phyloP scores from a whole-genome alignment of 2,888 invertebrate species.

The Lamellibrachia columna region DNA sequence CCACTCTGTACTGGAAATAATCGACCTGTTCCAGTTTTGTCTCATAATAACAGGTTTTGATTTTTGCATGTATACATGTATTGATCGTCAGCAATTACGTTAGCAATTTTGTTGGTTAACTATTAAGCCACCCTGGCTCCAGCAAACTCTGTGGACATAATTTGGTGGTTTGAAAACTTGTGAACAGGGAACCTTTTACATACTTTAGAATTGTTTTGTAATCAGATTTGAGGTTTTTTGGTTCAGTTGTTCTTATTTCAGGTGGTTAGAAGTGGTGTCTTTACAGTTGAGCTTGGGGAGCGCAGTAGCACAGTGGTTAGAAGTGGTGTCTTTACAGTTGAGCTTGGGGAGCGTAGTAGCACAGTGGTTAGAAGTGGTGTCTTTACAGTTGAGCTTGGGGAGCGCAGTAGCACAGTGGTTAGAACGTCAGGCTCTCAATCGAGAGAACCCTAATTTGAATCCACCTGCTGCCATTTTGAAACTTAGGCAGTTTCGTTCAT shows the following conservation, averaged over 20 bases:
- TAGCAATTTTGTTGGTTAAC: background rate
- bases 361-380: too few relatives aligned
- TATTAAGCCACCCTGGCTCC: background rate
- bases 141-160: too few relatives aligned
- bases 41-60: background rate
- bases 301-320: too few relatives aligned
- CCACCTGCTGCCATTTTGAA: too few relatives aligned
- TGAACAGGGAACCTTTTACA: background rate
- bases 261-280: background rate
- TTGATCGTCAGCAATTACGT: background rate
- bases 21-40: background rate
- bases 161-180: background rate
- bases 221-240: background rate
- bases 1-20: background rate
- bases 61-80: background rate
- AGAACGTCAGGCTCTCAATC: too few relatives aligned
- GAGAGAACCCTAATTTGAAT: too few relatives aligned
- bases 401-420: too few relatives aligned
- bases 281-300: too few relatives aligned
- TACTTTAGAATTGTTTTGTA: background rate
- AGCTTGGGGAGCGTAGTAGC: too few relatives aligned
- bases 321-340: too few relatives aligned
- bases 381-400: too few relatives aligned
- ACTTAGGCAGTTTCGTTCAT: too few relatives aligned
- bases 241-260: background rate